Conservation (phyloP, 2,888 invertebrate species). For the Hymenopus coronatus region DNA sequence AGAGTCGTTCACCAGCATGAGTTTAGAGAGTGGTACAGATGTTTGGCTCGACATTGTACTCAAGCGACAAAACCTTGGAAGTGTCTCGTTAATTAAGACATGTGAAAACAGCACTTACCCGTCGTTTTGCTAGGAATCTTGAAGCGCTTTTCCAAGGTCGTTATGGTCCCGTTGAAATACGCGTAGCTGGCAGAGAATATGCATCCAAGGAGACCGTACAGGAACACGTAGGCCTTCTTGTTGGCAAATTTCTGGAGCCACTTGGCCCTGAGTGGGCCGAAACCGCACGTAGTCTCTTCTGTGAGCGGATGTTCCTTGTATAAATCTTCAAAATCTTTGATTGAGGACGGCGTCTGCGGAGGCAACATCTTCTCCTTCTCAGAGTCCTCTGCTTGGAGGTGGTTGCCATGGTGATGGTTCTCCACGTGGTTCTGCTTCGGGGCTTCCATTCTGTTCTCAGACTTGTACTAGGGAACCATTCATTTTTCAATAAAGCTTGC, state of each 20-base stretch:
- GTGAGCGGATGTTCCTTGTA: constrained; percentile 53
- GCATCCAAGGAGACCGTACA: constrained; percentile 66
- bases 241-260: constrained; percentile 59
- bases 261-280: constrained; percentile 58
- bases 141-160: constrained; percentile 69
- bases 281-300: constrained; percentile 63
- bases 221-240: constrained; percentile 57
- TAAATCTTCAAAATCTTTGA: constrained; percentile 46
- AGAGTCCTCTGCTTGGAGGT: not conserved
- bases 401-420: not conserved
- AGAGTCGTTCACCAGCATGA: too few species aligned
- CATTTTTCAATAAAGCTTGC: not conserved
- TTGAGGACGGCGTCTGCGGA: not conserved
- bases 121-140: constrained; percentile 70
- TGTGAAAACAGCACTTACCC: constrained; percentile 47
- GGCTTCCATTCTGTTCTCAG: not conserved
- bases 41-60: too few species aligned
- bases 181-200: constrained; percentile 67
- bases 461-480: too few species aligned
- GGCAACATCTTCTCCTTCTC: constrained; percentile 13
- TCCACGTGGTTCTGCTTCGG: not conserved
- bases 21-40: too few species aligned
- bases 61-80: too few species aligned
- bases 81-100: too few species aligned
- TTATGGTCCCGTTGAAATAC: constrained; percentile 71